phyloP scores from a whole-genome alignment of 2,797 vertebrate species.

The Scleropages formosus region DNA sequence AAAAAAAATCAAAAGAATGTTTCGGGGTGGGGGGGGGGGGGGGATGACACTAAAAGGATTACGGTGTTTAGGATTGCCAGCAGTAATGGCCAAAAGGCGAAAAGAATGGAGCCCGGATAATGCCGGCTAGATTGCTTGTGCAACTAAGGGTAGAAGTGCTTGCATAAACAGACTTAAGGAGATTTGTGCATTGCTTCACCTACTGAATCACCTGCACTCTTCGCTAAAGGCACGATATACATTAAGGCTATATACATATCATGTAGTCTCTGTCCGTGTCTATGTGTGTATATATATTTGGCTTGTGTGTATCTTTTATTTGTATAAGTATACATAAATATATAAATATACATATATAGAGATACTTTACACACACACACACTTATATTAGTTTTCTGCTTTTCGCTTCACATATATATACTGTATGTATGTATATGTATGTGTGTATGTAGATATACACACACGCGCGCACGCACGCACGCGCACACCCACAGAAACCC shows the following conservation, averaged over 20 bases:
- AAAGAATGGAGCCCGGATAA: slow-evolving; percentile 79
- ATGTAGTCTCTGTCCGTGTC: too few relatives aligned
- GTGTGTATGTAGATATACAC: too few relatives aligned
- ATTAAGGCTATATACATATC: slow-evolving; percentile 10
- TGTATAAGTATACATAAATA: background rate
- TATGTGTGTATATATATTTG: too few relatives aligned
- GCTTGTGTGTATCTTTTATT: too few relatives aligned
- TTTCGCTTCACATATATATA: background rate
- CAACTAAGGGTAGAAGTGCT: slow-evolving; percentile 79
- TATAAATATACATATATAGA: background rate
- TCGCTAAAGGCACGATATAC: slow-evolving; percentile 69
- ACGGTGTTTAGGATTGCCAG: slow-evolving; percentile 86
- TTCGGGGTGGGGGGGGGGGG: background rate
- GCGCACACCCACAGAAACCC: background rate
- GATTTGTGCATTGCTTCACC: slow-evolving; percentile 82
- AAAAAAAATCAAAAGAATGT: slow-evolving; percentile 20
- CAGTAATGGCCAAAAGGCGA: slow-evolving; percentile 82
- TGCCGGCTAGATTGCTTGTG: slow-evolving; percentile 71
- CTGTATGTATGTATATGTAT: background rate
- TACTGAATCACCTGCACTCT: slow-evolving; percentile 74
- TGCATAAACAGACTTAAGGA: slow-evolving; percentile 84
- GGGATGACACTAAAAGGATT: slow-evolving; percentile 93
- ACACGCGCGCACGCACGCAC: background rate
- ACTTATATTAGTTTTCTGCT: background rate
- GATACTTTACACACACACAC: background rate